Conservation (phyloP, 2,797 vertebrate species). For the Cynodonichthys magdalenae region DNA sequence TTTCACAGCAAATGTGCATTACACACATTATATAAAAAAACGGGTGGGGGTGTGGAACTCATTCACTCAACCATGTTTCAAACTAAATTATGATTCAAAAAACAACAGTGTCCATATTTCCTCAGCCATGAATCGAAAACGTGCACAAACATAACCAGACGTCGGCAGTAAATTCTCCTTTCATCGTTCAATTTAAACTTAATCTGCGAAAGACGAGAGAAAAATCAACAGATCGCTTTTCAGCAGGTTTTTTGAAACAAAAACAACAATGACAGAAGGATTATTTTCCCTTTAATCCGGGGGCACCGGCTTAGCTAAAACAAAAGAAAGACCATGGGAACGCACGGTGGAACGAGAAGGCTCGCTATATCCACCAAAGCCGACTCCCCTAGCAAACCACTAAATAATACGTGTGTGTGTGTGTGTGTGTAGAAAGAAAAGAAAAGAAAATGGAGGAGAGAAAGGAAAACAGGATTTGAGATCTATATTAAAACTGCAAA, state of each 20-base stretch:
- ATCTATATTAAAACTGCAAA: slow-evolving; percentile 85
- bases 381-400: slow-evolving; percentile 66
- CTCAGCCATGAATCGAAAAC: slow-evolving; percentile 35
- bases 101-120: slow-evolving; percentile 38
- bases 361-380: slow-evolving; percentile 59
- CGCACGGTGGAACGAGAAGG: slow-evolving; percentile 65
- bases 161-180: slow-evolving; percentile 60
- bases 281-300: slow-evolving; percentile 81
- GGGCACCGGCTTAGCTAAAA: slow-evolving; percentile 79
- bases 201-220: slow-evolving; percentile 77
- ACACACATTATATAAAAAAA: slow-evolving; percentile 42
- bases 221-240: slow-evolving; percentile 79
- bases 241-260: slow-evolving; percentile 73
- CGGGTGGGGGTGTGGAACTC: slow-evolving; percentile 20
- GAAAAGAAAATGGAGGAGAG: slow-evolving; percentile 34
- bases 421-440: slow-evolving; percentile 9
- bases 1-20: slow-evolving; percentile 62
- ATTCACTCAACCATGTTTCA: slow-evolving; percentile 29
- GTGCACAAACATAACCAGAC: slow-evolving; percentile 58
- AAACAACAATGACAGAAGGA: slow-evolving; percentile 78
- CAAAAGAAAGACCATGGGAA: slow-evolving; percentile 78
- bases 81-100: slow-evolving; percentile 33
- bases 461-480: slow-evolving; percentile 77
- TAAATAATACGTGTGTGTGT: slow-evolving; percentile 51
- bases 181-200: slow-evolving; percentile 76